Evolutionary conservation across 2,888 invertebrate species (phyloP).

Genomic region (Platycnemis pennipes): DNA sequence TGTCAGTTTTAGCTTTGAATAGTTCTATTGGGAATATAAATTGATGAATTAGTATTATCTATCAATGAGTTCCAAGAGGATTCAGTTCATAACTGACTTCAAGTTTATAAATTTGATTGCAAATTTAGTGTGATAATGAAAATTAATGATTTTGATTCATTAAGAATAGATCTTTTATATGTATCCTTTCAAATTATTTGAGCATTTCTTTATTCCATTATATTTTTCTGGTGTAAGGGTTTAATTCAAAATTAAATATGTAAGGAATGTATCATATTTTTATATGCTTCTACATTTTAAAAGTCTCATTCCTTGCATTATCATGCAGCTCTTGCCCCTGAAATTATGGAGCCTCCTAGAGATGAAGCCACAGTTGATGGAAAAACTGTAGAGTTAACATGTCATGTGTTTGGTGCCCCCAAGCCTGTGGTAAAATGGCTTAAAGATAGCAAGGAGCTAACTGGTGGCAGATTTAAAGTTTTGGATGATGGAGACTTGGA

Average conservation of each 20-base stretch:
- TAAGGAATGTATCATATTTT: too few relatives aligned
- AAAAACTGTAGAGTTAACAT: constrained; percentile 89
- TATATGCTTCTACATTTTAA: background rate
- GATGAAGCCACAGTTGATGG: constrained; percentile 92
- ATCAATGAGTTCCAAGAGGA: too few relatives aligned
- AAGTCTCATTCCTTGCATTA: background rate
- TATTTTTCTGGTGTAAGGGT: background rate
- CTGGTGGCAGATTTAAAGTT: constrained; percentile 93
- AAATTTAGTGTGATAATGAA: too few relatives aligned
- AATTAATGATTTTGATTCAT: too few relatives aligned
- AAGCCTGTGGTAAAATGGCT: constrained; percentile 96
- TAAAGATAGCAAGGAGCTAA: constrained; percentile 89
- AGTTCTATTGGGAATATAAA: too few relatives aligned
- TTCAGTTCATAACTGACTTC: too few relatives aligned
- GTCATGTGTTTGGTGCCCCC: constrained; percentile 97
- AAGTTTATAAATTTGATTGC: too few relatives aligned
- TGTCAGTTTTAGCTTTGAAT: too few relatives aligned
- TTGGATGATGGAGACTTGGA: constrained; percentile 89
- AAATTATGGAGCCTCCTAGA: constrained; percentile 91
- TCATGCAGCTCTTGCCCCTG: constrained; percentile 89
- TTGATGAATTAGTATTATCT: too few relatives aligned
- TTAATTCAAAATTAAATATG: background rate
- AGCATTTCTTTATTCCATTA: too few relatives aligned
- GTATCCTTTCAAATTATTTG: too few relatives aligned
- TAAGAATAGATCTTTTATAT: too few relatives aligned